phyloP scores from a whole-genome alignment of 2,797 vertebrate genomes.

The Sarcophilus harrisii region DNA sequence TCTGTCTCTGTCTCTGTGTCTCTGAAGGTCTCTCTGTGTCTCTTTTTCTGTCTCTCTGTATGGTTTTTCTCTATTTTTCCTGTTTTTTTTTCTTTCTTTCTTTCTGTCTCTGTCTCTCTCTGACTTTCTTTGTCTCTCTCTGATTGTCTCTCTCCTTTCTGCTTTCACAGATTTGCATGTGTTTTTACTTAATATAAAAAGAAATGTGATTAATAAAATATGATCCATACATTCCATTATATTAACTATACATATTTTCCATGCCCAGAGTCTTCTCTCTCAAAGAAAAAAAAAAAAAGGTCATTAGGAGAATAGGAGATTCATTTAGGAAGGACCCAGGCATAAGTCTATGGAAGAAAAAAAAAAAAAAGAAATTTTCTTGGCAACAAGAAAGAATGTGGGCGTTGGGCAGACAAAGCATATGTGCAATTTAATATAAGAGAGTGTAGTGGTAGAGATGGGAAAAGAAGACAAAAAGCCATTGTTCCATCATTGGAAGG shows the following conservation, averaged over 20 bases:
- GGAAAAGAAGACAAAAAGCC: neutral
- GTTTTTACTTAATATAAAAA: neutral
- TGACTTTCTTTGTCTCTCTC: neutral
- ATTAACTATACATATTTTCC: constrained; percentile 19
- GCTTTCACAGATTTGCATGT: neutral
- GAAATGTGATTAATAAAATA: constrained; percentile 41
- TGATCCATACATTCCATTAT: neutral
- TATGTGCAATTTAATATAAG: constrained; percentile 4
- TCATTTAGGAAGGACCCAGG: constrained; percentile 1
- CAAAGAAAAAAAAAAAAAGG: neutral
- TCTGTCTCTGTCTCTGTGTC: neutral
- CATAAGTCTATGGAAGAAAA: neutral
- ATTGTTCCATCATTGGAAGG: constrained; percentile 21
- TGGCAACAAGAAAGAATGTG: neutral
- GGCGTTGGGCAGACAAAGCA: constrained; percentile 12
- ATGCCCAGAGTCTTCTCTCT: neutral
- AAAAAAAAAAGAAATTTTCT: neutral
- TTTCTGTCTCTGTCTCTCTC: neutral
- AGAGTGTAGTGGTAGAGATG: neutral
- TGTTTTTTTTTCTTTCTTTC: neutral
- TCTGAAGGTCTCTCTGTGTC: neutral
- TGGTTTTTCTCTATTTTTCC: too few species aligned
- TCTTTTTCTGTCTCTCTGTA: neutral
- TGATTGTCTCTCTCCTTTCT: neutral
- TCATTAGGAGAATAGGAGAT: neutral